Base-by-base conservation (phyloP, 1,140 invertebrate species). In the Drosophila orena region DNA sequence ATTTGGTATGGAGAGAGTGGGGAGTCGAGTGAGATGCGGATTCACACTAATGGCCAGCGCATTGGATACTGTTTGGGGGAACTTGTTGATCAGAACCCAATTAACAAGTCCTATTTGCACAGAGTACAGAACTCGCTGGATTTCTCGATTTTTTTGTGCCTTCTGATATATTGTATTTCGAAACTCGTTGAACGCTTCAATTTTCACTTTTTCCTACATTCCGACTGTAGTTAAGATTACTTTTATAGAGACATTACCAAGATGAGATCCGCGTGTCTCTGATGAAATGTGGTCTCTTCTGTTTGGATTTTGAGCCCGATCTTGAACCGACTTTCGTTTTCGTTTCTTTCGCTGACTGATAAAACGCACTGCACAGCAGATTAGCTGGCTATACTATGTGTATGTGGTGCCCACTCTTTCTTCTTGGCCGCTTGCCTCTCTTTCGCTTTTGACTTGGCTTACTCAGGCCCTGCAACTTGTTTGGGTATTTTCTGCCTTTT, bases 291-390 rank as follows among this genome's bases (percentile, higher is more conserved):
- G 22, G 17, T 37, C 27, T 43, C 37, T 57, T 57, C 20, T 64
- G 20, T 47, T 61, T 46, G 20, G 22, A 50, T 24, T 68, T 46
- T 60, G 11, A 15, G 24, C 46, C 42, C 34, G 37, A 47, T 65
- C 60, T 75, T 66, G 69, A 60, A 78, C 54, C 71, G 83, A 88
- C 83, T 88, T 88, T 88, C 83, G 83, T 89, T 88, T 88, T 88
- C 84, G 84, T 88, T 88, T 71, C 64, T 74, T 62, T 66, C 43
- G 53, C 43, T 70, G 69, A 47, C 53, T 81, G 83, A 86, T 88
- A 88, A 86, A 86, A 52, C 83, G 84, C 83, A 83, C 75, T 81
- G 65, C 81, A 81, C 79, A 78, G 69, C 57, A 81, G 74, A 77
- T 77, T 77, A 77, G 62, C 74, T 76, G 53, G 49, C 38, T 30